Conservation (phyloP, 2,888 invertebrate genomes). For the Lingula anatina region DNA sequence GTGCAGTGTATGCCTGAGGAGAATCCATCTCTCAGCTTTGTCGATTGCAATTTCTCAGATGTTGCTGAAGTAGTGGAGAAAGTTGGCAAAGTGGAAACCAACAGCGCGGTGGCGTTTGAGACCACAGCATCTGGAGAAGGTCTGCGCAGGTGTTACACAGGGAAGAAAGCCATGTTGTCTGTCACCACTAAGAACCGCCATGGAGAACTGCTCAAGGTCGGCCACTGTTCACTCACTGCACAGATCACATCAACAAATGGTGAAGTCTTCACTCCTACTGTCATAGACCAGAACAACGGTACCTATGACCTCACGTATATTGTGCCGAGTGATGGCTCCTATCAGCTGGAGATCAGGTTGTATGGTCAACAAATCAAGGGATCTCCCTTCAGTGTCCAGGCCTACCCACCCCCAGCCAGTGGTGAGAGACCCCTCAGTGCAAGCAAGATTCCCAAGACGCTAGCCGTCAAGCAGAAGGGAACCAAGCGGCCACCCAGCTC, state of each 20-base stretch:
- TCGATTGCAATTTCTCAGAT: conserved; percentile 37
- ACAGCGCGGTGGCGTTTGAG: conserved; percentile 51
- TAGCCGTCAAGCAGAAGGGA: conserved; percentile 47
- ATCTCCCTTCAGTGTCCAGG: conserved; percentile 52
- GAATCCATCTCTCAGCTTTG: conserved; percentile 46
- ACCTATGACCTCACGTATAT: conserved; percentile 52
- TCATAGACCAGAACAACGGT: conserved; percentile 47
- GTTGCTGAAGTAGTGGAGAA: conserved; percentile 35
- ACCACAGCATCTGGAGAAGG: conserved; percentile 52
- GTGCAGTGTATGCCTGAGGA: conserved; percentile 45
- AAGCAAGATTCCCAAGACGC: conserved; percentile 46
- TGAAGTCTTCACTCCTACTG: conserved; percentile 33
- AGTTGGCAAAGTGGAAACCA: conserved; percentile 47
- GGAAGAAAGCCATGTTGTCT: conserved; percentile 43
- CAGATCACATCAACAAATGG: conserved; percentile 27
- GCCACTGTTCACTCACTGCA: conserved; percentile 37
- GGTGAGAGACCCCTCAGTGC: conserved; percentile 31
- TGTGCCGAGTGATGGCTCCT: conserved; percentile 48
- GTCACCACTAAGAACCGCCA: conserved; percentile 49
- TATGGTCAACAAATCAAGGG: conserved; percentile 53
- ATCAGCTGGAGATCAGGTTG: conserved; percentile 48
- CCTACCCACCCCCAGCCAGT: conserved; percentile 28
- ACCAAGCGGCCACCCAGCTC: conserved; percentile 51
- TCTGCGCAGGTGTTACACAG: conserved; percentile 43
- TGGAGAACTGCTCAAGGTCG: conserved; percentile 48